A percentile compares a stretch with the other conserved stretches of the same genome.
These are phyloP conservation scores for Cnemophilus loriae DNA, from an alignment of 2,113 vertebrate species.

Conservation along the genomic window DNA sequence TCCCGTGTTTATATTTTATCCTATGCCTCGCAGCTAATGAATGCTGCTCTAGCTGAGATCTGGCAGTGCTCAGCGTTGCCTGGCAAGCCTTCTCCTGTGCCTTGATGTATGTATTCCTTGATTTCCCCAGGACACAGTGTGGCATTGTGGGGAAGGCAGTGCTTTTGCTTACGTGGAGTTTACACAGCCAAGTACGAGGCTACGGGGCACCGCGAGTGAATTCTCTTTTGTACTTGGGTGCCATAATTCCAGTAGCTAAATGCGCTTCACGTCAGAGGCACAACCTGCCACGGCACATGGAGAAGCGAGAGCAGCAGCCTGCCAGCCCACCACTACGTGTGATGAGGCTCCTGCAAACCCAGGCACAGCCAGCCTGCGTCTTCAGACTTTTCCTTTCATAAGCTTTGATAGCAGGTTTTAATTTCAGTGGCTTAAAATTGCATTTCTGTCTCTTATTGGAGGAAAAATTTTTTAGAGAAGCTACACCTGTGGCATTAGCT, in stretches of 20 bases:
- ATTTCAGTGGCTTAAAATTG: not conserved
- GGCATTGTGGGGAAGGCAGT: not conserved
- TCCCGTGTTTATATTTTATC: not conserved
- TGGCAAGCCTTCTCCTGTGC: not conserved
- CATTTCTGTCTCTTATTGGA: not conserved
- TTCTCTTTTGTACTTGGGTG: not conserved
- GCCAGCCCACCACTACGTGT: not conserved
- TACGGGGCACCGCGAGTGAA: not conserved
- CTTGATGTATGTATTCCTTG: not conserved
- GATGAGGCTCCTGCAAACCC: not conserved
- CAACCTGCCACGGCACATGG: not conserved
- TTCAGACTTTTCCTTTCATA: not conserved
- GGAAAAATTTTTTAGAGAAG: accelerated
- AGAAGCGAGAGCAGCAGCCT: not conserved
- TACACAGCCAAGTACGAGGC: not conserved
- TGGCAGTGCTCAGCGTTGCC: not conserved
- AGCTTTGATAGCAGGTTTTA: not conserved
- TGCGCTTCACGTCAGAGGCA: accelerated
- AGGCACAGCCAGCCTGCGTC: not conserved
- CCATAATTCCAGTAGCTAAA: not conserved
- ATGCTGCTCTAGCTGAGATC: conserved; percentile 24
- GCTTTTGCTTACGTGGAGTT: not conserved
- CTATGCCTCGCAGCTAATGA: conserved; percentile 6
- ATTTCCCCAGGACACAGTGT: not conserved
- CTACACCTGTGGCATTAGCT: not conserved